Conservation (phyloP, 2,888 invertebrate species). For the Tillus elongatus region DNA sequence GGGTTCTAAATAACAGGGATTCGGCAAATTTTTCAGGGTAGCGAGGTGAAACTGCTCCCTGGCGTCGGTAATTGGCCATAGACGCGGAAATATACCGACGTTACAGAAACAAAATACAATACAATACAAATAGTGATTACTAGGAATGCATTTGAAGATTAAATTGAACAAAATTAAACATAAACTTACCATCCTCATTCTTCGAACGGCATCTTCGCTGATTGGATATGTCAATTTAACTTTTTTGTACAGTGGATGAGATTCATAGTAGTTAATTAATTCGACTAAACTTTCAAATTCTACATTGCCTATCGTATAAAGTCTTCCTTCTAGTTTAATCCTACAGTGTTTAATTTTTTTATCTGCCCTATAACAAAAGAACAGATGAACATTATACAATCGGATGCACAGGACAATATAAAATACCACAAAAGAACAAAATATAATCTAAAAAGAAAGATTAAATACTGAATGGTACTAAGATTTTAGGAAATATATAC, state of each 20-base stretch:
- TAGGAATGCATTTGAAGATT: no score
- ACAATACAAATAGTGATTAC: no score
- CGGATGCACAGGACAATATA: neutral
- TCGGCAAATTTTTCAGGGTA: no score
- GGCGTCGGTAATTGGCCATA: no score
- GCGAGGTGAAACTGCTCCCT: no score
- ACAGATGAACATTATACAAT: conserved; percentile 12
- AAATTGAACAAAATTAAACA: neutral
- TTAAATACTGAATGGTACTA: neutral
- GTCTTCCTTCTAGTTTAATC: conserved; percentile 82
- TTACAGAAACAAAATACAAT: no score
- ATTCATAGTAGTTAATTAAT: conserved; percentile 84
- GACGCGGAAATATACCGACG: no score
- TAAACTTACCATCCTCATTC: conserved; percentile 53
- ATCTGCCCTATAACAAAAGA: conserved; percentile 59
- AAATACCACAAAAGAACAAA: conserved; percentile 8
- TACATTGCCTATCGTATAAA: conserved; percentile 83
- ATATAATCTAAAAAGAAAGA: conserved; percentile 7
- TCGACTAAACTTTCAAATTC: conserved; percentile 96
- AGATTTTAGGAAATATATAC: no score
- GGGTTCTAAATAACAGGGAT: no score
- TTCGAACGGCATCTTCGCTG: conserved; percentile 61
- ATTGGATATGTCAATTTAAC: conserved; percentile 80
- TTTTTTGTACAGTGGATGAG: conserved; percentile 82
- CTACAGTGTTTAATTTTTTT: conserved; percentile 95